Percentiles rank a stretch among this genome's conserved stretches.
These are phyloP conservation scores for Megatriorchis doriae DNA, from an alignment of 2,113 vertebrate genomes.

Conservation along the genomic window DNA sequence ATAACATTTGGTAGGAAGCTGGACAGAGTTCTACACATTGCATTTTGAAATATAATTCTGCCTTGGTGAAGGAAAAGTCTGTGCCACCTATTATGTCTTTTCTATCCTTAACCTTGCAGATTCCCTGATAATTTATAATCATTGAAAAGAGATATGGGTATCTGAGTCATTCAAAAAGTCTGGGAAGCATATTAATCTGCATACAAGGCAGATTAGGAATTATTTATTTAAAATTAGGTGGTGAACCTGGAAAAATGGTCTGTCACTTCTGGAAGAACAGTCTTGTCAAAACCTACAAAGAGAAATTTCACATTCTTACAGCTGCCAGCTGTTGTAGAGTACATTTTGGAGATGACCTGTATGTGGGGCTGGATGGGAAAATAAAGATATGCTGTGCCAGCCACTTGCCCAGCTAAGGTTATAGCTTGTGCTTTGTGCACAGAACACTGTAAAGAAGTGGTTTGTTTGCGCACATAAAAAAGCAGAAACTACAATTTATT, in stretches of 20 bases:
- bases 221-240: not conserved
- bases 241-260: not conserved
- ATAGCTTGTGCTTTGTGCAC: not conserved
- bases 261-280: not conserved
- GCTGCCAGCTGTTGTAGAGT: not conserved
- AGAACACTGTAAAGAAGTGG: not conserved
- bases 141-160: not conserved
- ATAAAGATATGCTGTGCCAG: not conserved
- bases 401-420: not conserved
- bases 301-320: not conserved
- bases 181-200: not conserved
- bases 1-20: not conserved
- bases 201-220: not conserved
- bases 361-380: not conserved
- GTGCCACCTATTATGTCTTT: not conserved
- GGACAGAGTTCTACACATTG: not conserved
- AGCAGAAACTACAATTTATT: not conserved
- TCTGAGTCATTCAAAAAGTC: not conserved
- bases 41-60: not conserved
- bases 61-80: not conserved
- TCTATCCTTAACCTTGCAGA: not conserved
- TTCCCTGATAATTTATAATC: not conserved
- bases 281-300: not conserved
- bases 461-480: not conserved
- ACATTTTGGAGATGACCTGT: not conserved